Percentiles rank a stretch among this genome's conserved stretches.
Conservation (phyloP, 2,113 vertebrate genomes). For the Microtus pennsylvanicus region DNA sequence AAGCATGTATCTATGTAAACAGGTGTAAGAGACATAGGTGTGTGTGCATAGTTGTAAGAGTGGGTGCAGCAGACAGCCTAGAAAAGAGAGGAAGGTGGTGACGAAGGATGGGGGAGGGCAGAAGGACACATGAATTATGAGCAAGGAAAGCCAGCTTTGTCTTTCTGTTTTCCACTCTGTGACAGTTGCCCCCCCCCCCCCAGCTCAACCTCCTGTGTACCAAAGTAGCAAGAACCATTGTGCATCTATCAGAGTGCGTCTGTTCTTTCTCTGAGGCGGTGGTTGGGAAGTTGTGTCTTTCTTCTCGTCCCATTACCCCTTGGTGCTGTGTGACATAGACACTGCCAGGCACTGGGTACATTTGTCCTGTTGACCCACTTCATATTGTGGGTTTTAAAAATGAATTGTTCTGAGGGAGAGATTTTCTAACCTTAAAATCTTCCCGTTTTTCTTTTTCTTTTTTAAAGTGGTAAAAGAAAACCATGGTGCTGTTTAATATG, state of each 20-base stretch:
- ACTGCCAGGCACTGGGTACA: not conserved
- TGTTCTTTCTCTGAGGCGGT: not conserved
- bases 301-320: not conserved
- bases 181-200: not conserved
- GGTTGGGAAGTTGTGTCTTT: not conserved
- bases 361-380: not conserved
- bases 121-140: not conserved
- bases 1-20: not conserved
- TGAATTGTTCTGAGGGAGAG: not conserved
- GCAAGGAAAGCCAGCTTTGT: not conserved
- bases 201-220: not conserved
- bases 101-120: not conserved
- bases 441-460: not conserved
- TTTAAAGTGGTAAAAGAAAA: not conserved
- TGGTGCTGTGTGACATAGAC: not conserved
- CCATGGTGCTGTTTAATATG: not conserved
- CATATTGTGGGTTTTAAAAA: not conserved
- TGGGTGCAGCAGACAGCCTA: not conserved
- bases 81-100: not conserved
- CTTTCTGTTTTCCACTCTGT: not conserved
- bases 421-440: not conserved
- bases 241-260: not conserved
- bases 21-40: not conserved
- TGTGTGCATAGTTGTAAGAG: not conserved
- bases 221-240: too few relatives aligned